phyloP scores from a whole-genome alignment of 2,113 vertebrate genomes.

The Hyperopisus bebe region DNA sequence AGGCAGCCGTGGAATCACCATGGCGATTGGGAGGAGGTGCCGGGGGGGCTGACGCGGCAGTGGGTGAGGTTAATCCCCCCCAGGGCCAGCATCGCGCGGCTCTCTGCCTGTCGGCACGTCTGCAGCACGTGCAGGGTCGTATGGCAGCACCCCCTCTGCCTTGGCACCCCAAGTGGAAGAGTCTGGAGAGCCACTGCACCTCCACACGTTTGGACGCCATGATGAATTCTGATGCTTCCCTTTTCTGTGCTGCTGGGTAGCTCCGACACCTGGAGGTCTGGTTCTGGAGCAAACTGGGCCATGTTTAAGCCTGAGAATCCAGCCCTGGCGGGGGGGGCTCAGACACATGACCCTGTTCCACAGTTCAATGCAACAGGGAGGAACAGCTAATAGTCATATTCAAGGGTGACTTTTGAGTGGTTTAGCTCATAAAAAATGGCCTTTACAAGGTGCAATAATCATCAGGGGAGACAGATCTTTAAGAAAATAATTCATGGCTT shows the following conservation, averaged over 20 bases:
- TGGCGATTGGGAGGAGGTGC: slow-evolving; percentile 64
- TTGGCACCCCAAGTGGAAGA: not conserved
- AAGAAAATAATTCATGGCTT: slow-evolving; percentile 86
- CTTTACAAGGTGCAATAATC: slow-evolving; percentile 86
- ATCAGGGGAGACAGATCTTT: slow-evolving; percentile 84
- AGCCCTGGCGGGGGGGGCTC: not conserved
- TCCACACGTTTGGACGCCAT: slow-evolving; percentile 54
- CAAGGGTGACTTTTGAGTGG: slow-evolving; percentile 80
- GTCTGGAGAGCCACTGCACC: not conserved
- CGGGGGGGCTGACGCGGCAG: slow-evolving; percentile 58
- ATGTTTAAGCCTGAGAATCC: not conserved
- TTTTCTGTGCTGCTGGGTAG: not conserved
- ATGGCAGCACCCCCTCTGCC: slow-evolving; percentile 29
- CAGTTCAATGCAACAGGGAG: slow-evolving; percentile 20
- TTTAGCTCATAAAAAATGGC: slow-evolving; percentile 83
- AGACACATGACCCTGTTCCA: slow-evolving; percentile 12
- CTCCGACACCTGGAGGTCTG: not conserved
- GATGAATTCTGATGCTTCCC: slow-evolving; percentile 9
- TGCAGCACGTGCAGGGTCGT: not conserved
- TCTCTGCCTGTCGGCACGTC: not conserved
- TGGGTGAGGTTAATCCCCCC: slow-evolving; percentile 66
- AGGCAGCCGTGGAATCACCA: slow-evolving; percentile 50
- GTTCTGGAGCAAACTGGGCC: not conserved
- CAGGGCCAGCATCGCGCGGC: slow-evolving; percentile 63
- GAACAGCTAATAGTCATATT: slow-evolving; percentile 44